These are phyloP conservation scores for Valencia hispanica DNA, from an alignment of 2,797 vertebrate species.

Conservation along the genomic window DNA sequence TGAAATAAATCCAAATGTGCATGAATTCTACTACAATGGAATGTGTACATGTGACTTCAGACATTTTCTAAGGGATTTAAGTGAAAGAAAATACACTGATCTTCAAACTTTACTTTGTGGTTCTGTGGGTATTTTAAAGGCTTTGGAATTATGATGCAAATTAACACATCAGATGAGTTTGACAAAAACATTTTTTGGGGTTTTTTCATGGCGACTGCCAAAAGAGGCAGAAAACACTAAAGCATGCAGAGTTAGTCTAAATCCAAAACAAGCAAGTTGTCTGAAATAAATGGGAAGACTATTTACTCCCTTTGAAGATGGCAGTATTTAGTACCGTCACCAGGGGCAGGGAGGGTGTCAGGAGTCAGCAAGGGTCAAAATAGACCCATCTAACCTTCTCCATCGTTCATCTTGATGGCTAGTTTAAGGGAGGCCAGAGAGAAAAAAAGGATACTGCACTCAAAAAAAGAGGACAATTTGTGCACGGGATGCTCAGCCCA, in stretches of 20 bases:
- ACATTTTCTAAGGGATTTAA: conserved; percentile 21
- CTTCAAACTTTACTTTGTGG: conserved; percentile 15
- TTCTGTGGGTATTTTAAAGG: conserved; percentile 14
- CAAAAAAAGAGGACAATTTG: conserved; percentile 44
- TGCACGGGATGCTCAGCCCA: conserved; percentile 40
- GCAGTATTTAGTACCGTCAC: conserved; percentile 84
- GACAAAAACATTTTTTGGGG: not conserved
- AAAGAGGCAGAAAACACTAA: not conserved
- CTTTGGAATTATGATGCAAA: conserved; percentile 21
- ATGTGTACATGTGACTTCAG: not conserved
- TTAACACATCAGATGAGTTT: conserved; percentile 18
- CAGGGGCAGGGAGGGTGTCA: conserved; percentile 58
- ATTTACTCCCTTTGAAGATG: conserved; percentile 70
- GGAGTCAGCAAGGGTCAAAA: conserved; percentile 67
- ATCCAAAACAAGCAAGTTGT: conserved; percentile 46
- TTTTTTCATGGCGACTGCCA: conserved; percentile 2
- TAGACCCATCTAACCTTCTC: conserved; percentile 78
- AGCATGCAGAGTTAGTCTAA: not conserved
- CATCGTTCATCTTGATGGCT: conserved; percentile 83
- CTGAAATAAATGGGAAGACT: conserved; percentile 70
- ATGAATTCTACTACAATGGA: not conserved
- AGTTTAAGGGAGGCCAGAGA: conserved; percentile 56
- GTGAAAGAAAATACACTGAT: conserved; percentile 7
- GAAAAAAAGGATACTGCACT: conserved; percentile 38
- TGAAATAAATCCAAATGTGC: not conserved